Evolutionary conservation across 2,797 vertebrate species (phyloP).

Genomic region (Paedocypris micromegethes): DNA sequence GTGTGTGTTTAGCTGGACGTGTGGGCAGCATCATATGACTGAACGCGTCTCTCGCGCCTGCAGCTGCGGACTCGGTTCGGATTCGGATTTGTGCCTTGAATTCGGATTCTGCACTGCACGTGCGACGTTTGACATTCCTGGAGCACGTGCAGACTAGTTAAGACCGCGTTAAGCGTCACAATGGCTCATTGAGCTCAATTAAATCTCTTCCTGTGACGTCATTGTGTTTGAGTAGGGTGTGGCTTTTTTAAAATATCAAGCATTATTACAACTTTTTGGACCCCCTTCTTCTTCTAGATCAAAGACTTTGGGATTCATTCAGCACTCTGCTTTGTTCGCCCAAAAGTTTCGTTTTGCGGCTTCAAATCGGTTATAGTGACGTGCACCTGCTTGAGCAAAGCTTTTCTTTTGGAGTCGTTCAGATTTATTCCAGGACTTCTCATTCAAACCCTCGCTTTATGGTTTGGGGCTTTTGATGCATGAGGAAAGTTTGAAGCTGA

Average conservation of each 20-base stretch:
- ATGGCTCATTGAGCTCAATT: constrained; percentile 7
- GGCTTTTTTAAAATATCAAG: constrained; percentile 2
- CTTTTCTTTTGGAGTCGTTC: too few species aligned
- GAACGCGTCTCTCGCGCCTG: constrained; percentile 9
- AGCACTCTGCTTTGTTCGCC: constrained; percentile 8
- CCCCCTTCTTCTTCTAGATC: too few species aligned
- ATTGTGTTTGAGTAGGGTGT: constrained; percentile 27
- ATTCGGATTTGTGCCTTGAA: too few species aligned
- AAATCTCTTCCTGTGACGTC: constrained; percentile 13
- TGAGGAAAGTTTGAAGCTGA: too few species aligned
- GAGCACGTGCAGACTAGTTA: too few species aligned
- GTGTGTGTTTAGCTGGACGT: background rate
- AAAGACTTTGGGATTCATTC: too few species aligned
- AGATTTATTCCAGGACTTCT: too few species aligned
- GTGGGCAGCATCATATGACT: background rate
- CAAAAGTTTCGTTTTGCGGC: constrained; percentile 9
- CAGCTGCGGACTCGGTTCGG: background rate
- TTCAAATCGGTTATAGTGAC: constrained; percentile 1
- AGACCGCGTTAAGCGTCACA: background rate
- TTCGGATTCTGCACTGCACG: background rate
- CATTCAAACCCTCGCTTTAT: too few species aligned
- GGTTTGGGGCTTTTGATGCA: too few species aligned
- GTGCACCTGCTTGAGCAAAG: background rate
- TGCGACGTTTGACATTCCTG: too few species aligned
- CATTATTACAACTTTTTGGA: background rate